phyloP scores from a whole-genome alignment of 1,140 invertebrate genomes.

The Propsilocerus akamusi region DNA sequence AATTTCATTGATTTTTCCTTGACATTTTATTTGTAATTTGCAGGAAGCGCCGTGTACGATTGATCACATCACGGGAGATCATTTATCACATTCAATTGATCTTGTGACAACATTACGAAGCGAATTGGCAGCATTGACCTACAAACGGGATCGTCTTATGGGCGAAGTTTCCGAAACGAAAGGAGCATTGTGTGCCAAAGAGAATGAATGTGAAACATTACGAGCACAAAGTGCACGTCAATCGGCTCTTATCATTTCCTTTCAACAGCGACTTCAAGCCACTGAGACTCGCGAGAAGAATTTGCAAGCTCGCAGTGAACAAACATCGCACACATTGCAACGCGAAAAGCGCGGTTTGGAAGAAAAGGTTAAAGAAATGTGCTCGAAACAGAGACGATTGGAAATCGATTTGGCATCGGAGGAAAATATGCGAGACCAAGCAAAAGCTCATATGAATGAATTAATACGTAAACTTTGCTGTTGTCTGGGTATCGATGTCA shows the following conservation, averaged over 20 bases:
- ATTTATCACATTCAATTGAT: slow-evolving; percentile 23
- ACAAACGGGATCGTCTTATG: slow-evolving; percentile 58
- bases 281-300: slow-evolving; percentile 52
- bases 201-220: slow-evolving; percentile 25
- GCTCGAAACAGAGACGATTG: slow-evolving; percentile 47
- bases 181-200: slow-evolving; percentile 13
- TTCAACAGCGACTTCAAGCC: slow-evolving; percentile 60
- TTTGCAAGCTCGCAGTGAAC: slow-evolving; percentile 44
- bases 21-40: background rate
- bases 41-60: background rate
- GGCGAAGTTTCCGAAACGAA: slow-evolving; percentile 30
- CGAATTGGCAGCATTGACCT: slow-evolving; percentile 58
- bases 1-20: background rate
- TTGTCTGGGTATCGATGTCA: slow-evolving; percentile 43
- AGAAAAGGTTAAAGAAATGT: slow-evolving; percentile 52
- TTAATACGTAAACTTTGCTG: slow-evolving; percentile 43
- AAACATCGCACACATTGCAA: slow-evolving; percentile 47
- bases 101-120: slow-evolving; percentile 52
- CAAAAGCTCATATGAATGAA: slow-evolving; percentile 42
- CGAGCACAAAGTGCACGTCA: slow-evolving; percentile 62
- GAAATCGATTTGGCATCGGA: slow-evolving; percentile 48
- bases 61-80: slow-evolving; percentile 1
- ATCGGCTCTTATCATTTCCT: slow-evolving; percentile 53
- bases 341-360: slow-evolving; percentile 53
- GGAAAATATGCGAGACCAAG: slow-evolving; percentile 43